Conservation (phyloP, 2,888 invertebrate species). For the Caenorhabditis zanzibari region DNA sequence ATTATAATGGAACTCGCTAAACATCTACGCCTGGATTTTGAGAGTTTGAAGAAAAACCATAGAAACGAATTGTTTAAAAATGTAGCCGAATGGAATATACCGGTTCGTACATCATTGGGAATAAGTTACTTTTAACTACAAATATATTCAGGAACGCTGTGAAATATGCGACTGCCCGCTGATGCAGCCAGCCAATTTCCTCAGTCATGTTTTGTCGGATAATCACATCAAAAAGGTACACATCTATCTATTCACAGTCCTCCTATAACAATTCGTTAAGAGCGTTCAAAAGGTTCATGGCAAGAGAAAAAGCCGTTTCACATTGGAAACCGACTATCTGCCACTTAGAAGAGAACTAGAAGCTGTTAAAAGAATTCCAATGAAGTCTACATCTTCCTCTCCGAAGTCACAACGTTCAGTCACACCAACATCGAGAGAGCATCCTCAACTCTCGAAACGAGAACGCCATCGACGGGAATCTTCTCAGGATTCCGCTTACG, state of each 20-base stretch:
- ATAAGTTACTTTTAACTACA: background rate
- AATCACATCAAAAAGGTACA: slow-evolving; percentile 25
- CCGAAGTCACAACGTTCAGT: background rate
- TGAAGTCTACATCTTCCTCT: background rate
- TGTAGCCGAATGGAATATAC: background rate
- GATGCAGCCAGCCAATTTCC: background rate
- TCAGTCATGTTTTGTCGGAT: slow-evolving; percentile 20
- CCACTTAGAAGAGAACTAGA: background rate
- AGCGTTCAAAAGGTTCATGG: background rate
- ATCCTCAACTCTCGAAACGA: too few species aligned
- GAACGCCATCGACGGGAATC: too few species aligned
- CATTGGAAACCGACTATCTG: slow-evolving; percentile 8
- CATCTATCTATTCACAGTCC: background rate
- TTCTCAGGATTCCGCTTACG: too few species aligned
- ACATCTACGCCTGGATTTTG: background rate
- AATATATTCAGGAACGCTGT: slow-evolving; percentile 3
- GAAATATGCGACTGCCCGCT: background rate
- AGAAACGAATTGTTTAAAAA: background rate
- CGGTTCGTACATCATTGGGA: background rate
- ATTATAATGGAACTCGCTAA: background rate
- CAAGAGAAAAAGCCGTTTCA: background rate
- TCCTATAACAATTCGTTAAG: too few species aligned
- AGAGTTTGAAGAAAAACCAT: background rate
- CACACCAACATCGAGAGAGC: background rate
- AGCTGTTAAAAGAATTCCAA: background rate